Percentiles rank a stretch among this genome's conserved stretches.
phyloP scores from a whole-genome alignment of 2,113 vertebrate genomes.

The Prionailurus bengalensis region DNA sequence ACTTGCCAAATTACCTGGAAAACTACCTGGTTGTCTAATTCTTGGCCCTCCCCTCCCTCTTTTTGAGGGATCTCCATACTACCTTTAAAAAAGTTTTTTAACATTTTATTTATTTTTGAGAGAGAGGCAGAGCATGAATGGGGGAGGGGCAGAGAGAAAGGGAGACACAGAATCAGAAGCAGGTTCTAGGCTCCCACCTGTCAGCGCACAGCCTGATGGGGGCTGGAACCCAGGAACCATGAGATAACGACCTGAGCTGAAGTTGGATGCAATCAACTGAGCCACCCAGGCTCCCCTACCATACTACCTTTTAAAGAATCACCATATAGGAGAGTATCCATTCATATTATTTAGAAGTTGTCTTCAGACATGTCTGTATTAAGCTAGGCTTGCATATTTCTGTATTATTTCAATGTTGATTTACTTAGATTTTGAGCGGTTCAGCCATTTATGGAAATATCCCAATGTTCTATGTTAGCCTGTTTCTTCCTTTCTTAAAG shows the following conservation, averaged over 20 bases:
- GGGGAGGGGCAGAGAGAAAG: no score
- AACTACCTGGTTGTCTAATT: background rate
- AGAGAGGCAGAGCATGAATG: no score
- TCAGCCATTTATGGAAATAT: constrained; percentile 7
- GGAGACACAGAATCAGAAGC: no score
- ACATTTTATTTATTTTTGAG: no score
- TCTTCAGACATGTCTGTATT: background rate
- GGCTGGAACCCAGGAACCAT: no score
- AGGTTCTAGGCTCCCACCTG: no score
- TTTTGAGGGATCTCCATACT: background rate
- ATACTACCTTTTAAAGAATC: background rate
- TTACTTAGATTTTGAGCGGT: background rate
- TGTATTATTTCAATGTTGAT: constrained; percentile 2
- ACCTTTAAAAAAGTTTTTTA: background rate
- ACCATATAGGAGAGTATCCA: background rate
- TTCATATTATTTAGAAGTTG: background rate
- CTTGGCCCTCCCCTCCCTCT: background rate
- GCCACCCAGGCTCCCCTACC: no score
- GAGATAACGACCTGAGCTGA: no score
- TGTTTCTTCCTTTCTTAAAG: background rate
- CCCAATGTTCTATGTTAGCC: background rate
- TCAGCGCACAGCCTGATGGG: no score
- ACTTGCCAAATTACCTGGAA: background rate
- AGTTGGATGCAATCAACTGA: no score
- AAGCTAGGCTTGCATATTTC: background rate